Conservation (phyloP, 1,140 invertebrate genomes). For the Gryon sp. region DNA sequence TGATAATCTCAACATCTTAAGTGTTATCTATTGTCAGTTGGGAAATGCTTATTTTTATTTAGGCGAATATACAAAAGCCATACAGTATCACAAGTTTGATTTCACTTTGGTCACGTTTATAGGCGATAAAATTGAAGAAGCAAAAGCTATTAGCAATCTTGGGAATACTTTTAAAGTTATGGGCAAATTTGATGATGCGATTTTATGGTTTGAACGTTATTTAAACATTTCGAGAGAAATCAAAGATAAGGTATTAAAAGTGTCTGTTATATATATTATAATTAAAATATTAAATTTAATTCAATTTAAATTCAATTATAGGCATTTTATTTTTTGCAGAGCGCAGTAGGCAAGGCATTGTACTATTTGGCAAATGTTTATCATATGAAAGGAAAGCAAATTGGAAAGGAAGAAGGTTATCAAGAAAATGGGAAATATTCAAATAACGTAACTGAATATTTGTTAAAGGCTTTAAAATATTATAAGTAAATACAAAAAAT, state of each 20-base stretch:
- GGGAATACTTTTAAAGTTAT: conserved; percentile 99
- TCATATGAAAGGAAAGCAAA: conserved; percentile 97
- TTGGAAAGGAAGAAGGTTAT: conserved; percentile 87
- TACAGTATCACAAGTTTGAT: conserved; percentile 98
- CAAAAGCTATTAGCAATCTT: conserved; percentile 97
- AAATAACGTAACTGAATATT: conserved; percentile 92
- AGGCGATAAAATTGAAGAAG: conserved; percentile 95
- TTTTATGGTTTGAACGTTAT: conserved; percentile 95
- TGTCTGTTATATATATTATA: too few species aligned
- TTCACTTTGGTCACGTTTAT: conserved; percentile 94
- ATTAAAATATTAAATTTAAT: not conserved
- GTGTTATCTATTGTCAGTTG: conserved; percentile 98
- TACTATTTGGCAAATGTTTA: conserved; percentile 99
- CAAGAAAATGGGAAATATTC: conserved; percentile 97
- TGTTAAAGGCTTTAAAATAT: conserved; percentile 94
- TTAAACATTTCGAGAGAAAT: conserved; percentile 94
- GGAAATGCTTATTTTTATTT: conserved; percentile 99
- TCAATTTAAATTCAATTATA: too few species aligned
- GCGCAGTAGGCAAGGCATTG: conserved; percentile 94
- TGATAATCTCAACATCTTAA: conserved; percentile 93
- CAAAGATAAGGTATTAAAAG: conserved; percentile 87
- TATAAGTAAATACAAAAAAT: too few species aligned
- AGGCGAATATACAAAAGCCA: conserved; percentile 97
- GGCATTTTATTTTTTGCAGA: conserved; percentile 74
- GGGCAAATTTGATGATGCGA: conserved; percentile 96